These are phyloP conservation scores for Archilochus colubris DNA, from an alignment of 2,113 vertebrate genomes.

Conservation along the genomic window DNA sequence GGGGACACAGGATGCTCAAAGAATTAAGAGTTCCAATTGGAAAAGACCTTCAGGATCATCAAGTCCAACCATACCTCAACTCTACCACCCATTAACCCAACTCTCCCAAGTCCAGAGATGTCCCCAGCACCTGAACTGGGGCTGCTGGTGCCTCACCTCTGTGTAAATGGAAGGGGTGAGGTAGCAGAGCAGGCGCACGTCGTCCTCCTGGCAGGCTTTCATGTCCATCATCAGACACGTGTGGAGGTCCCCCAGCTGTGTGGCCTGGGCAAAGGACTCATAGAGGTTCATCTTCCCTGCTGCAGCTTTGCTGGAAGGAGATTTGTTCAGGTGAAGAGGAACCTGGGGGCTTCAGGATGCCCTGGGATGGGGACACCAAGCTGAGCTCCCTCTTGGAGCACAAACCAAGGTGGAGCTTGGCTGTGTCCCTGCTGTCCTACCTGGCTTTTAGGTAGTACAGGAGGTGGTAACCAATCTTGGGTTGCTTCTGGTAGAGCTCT, in stretches of 20 bases:
- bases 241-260: slow-evolving; percentile 92
- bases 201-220: slow-evolving; percentile 97
- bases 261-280: slow-evolving; percentile 96
- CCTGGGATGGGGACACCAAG: rapidly evolving
- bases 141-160: slow-evolving; percentile 55
- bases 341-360: neutral
- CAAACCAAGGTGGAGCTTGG: rapidly evolving
- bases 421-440: slow-evolving; percentile 33
- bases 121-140: rapidly evolving
- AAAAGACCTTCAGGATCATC: too few species aligned
- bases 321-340: neutral
- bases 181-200: slow-evolving; percentile 92
- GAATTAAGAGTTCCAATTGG: too few species aligned
- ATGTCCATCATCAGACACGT: slow-evolving; percentile 99
- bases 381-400: too few species aligned
- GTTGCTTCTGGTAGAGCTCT: slow-evolving; percentile 96
- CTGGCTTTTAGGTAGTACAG: slow-evolving; percentile 96
- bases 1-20: too few species aligned
- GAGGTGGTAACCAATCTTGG: slow-evolving; percentile 97
- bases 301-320: slow-evolving; percentile 86
- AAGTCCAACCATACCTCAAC: too few species aligned
- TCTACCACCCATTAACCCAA: too few species aligned
- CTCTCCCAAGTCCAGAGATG: too few species aligned
- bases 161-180: slow-evolving; percentile 94
- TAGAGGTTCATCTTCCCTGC: slow-evolving; percentile 95